Evolutionary conservation across 23 tunicate species (phyloP), one percentile per base, ranked within the genome.

Genomic region (Trididemnum miniatum): DNA sequence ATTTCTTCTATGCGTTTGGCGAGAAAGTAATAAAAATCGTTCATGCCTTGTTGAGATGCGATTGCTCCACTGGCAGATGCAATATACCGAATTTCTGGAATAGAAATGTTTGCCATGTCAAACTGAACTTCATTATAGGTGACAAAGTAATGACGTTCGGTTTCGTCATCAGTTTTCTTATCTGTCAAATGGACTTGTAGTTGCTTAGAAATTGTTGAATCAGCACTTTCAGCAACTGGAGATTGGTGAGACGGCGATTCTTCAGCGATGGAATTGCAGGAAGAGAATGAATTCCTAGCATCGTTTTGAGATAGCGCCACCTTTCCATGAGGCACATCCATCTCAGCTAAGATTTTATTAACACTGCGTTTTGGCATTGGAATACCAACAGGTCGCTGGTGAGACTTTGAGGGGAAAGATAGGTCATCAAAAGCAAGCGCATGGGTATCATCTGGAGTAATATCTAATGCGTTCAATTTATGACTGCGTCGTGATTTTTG

Each of bases 21-120:
- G 0, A 90, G 73, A 73, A 90, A 91, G 20, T 91, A 90, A 30
- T 80, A 82, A 76, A 91, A 91, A 22, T 52, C 82, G 73, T 77
- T 62, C 90, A 91, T 86, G 9, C 65, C 90, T 24, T 82, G 78
- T 20, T 76, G 80, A 22, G 90, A 67, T 2, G 76, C 51, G 3
- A 88, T 77, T 12, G 84, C 63, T n/a, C 77, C 89, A 15, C 67
- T 67, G 0, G 84, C 15, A 23, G 87, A 74, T 29, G 87, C 65
- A 22, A 91, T 51, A 7, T 81, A 51, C 31, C 97, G 97, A 82
- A 91, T 86, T 77, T 76, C 67, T 26, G 84, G 26, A 76, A 91
- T 25, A 22, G 81, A 35, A 38, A 91, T 77, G 0, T 40, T 37
- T 7, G 80, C 84, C n/a, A 82, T 63, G 83, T 91, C 97, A 80